Percentiles rank a stretch among this genome's conserved stretches.
phyloP scores from a whole-genome alignment of 2,888 invertebrate genomes.

The Drosophila greeni region DNA sequence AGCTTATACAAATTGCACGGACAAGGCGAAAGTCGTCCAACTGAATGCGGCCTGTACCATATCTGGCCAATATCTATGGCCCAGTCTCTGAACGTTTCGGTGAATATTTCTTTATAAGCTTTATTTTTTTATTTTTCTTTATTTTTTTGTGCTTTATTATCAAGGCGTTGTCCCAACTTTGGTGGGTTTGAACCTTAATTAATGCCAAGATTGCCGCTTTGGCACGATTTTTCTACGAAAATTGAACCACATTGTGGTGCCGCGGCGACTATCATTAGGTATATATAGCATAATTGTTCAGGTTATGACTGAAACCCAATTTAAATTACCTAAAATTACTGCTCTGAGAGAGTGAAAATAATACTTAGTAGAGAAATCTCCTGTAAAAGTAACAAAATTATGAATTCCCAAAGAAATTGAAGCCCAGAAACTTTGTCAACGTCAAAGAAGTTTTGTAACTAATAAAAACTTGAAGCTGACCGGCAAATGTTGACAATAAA shows the following conservation, averaged over 20 bases:
- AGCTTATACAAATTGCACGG: slow-evolving; percentile 61
- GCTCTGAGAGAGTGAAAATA: slow-evolving; percentile 15
- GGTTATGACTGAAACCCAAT: slow-evolving; percentile 30
- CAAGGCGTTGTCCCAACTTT: slow-evolving; percentile 60
- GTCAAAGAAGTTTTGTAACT: slow-evolving; percentile 10
- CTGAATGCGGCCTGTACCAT: slow-evolving; percentile 46
- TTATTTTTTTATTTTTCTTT: background rate
- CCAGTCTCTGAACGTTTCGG: slow-evolving; percentile 24
- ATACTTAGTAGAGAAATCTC: background rate
- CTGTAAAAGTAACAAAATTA: slow-evolving; percentile 5
- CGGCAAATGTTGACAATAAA: slow-evolving; percentile 20
- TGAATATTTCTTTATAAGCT: slow-evolving; percentile 24
- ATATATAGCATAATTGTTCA: slow-evolving; percentile 14
- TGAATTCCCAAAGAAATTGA: slow-evolving; percentile 9
- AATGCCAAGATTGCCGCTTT: slow-evolving; percentile 57
- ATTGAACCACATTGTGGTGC: slow-evolving; percentile 43
- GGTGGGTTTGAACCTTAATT: slow-evolving; percentile 56
- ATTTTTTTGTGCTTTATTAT: slow-evolving; percentile 11
- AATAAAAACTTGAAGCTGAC: slow-evolving; percentile 21
- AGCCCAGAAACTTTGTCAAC: slow-evolving; percentile 8
- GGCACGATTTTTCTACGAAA: slow-evolving; percentile 64
- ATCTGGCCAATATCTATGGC: slow-evolving; percentile 20
- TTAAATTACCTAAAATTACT: slow-evolving; percentile 25
- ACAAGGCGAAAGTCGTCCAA: slow-evolving; percentile 62
- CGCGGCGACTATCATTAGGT: slow-evolving; percentile 48